These are phyloP conservation scores for Sicus ferrugineus DNA, from an alignment of 2,888 invertebrate species.

Conservation along the genomic window DNA sequence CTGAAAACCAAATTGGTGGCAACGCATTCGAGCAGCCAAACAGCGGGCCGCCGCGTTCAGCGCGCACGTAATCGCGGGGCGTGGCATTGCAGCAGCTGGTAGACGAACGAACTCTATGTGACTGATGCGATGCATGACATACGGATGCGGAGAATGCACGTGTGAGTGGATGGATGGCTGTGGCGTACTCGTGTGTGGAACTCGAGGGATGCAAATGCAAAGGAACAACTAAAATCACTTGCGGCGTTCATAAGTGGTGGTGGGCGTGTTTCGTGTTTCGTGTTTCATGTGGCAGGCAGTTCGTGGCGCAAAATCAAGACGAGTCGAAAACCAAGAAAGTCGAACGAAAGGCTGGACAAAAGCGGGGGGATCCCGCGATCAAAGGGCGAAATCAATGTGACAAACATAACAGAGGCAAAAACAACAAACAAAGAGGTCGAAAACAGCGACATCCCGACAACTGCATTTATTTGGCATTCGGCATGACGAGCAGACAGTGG, in stretches of 20 bases:
- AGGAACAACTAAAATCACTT: conserved; percentile 5
- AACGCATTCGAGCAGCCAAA: conserved; percentile 23
- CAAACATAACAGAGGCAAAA: neutral
- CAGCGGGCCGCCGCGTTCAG: conserved; percentile 3
- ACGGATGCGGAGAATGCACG: neutral
- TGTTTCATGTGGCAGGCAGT: conserved; percentile 27
- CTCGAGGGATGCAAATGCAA: conserved; percentile 42
- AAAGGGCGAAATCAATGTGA: neutral
- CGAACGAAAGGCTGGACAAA: neutral
- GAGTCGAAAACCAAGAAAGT: neutral
- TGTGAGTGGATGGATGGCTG: neutral
- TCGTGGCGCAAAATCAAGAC: conserved; percentile 25
- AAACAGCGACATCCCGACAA: conserved; percentile 27
- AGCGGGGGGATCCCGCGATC: too few relatives aligned
- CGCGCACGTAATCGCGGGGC: neutral
- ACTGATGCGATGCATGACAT: too few relatives aligned
- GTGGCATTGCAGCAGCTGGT: neutral
- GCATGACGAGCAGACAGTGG: neutral
- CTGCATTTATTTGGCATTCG: neutral
- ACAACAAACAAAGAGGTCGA: neutral
- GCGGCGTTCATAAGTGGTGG: conserved; percentile 9
- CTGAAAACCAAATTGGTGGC: conserved; percentile 22
- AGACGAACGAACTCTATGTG: neutral
- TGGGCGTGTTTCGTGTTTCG: conserved; percentile 33
- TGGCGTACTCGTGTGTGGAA: neutral